Base-by-base conservation (phyloP, 64 coral and sea anemone genomes). In the Hydrozoanthus tunicans region DNA sequence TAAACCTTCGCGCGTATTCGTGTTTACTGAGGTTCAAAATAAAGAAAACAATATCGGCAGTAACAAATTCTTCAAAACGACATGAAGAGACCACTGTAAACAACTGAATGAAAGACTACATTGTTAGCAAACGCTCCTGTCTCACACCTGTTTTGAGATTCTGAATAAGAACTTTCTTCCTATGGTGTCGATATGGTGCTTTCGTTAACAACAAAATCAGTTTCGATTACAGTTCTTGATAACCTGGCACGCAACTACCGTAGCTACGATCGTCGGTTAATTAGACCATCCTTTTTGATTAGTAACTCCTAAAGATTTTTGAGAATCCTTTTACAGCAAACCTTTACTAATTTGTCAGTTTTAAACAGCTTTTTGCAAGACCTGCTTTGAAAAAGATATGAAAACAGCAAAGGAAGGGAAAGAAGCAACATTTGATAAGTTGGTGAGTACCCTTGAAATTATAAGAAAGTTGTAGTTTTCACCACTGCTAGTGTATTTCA, bases 351-450 rank as follows among this genome's bases (percentile, higher is more conserved):
- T 57, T 78, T 78, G 24, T n/a, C n/a, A n/a, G n/a, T 27, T 78
- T 56, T 78, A 79, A 79, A 58, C 54, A 79, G n/a, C 12, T 4
- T 67, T 67, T 67, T 67, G 64, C 64, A 67, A 67, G 6, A 67
- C 64, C 64, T 79, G 77, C 77, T 79, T 79, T 79, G 77, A 79
- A 79, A 79, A 79, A 79, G 75, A 78, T 78, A 78, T 78, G 75
- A 53, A 57, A 78, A 20, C 4, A 78, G 75, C 56, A 78, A 78
- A 57, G 75, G 53, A 57, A 56, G 53, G 56, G 17, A 78, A 78
- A 78, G 12, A 78, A 57, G 6, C 15, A 14, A 13, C 75, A 56
- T 56, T 78, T 78, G 51, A 77, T 53, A 77, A 78, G 53, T 78
- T n/a, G 75, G 75, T 78, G 75, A 78, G 75, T 56, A 77, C 75